Base-by-base conservation (phyloP, 2,888 invertebrate species). In the Tetrapedia diversipes region DNA sequence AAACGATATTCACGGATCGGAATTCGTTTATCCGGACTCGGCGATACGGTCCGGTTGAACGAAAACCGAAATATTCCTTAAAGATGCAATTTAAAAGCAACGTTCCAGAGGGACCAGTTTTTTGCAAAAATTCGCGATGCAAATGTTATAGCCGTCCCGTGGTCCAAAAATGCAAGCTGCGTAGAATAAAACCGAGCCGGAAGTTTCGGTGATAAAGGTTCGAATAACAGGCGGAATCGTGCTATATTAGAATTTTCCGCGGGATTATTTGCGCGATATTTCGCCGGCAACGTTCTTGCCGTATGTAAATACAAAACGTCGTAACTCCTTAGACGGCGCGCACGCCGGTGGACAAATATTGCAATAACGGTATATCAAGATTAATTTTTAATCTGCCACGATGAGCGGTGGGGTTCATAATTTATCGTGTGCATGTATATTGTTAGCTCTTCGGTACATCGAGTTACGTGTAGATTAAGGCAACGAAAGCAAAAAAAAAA, bases 341-440 rank as follows among this genome's bases (percentile, higher is more conserved):
- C 54, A 3, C n/a, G n/a, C 24, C 34, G 43, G 57, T 64, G 57
- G 64, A 75, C 75, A 76, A 76, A 76, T 66, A 76, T 66, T 49
- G 66, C 64, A 61, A 54, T 61, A 70, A 49, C 78, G 65, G 41
- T 76, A 69, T 56, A 68, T 68, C 61, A 68, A 67, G 81, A 83
- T 82, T 83, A 83, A 83, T 83, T 82, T 83, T 77, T 81, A 77
- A 83, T 80, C 70, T 63, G 29, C 65, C 72, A 56, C 68, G 64
- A 53, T 61, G 57, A 54, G 29, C 64, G n/a, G 37, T 14, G 10
- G 22, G 19, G 51, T 57, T 32, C 24, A 54, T 64, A 75, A 65
- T 75, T 75, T 75, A 74, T 39, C 37, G 37, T 45, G 22, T 27
- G 34, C 41, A 14, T 22, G 14, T 39, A 29, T 11, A n/a, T n/a